These are phyloP conservation scores for Isaurus tuberculatus DNA, from an alignment of 92 coral and sea anemone genomes.

Conservation along the genomic window DNA sequence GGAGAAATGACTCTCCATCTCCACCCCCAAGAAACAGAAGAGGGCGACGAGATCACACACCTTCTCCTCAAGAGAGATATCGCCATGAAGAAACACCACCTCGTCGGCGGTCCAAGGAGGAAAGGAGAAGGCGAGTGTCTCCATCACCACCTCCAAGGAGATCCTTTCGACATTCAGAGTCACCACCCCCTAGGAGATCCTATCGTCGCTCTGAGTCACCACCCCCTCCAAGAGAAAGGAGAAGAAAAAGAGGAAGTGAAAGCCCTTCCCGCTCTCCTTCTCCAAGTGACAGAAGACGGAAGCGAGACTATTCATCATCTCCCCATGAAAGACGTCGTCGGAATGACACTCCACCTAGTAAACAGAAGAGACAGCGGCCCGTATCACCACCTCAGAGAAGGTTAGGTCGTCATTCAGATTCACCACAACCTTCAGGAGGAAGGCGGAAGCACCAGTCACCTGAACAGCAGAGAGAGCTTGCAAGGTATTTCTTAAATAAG, in stretches of 20 bases:
- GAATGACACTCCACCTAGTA: constrained; percentile 16
- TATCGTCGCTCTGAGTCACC: constrained; percentile 29
- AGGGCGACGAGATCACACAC: constrained; percentile 70
- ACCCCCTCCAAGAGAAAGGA: constrained; percentile 12
- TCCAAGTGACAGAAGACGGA: constrained; percentile 53
- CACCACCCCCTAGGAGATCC: constrained; percentile 20
- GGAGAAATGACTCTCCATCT: constrained; percentile 46
- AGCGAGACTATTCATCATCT: constrained; percentile 60
- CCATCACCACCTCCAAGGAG: constrained; percentile 10
- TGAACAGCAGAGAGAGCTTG: not conserved
- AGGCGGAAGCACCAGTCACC: constrained; percentile 26
- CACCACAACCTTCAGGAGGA: constrained; percentile 31
- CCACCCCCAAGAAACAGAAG: constrained; percentile 73
- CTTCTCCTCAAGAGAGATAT: constrained; percentile 69
- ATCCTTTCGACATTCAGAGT: constrained; percentile 2
- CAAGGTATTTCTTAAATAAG: constrained; percentile 2
- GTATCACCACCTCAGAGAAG: constrained; percentile 13
- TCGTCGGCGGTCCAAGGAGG: constrained; percentile 66
- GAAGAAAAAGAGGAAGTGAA: constrained; percentile 8
- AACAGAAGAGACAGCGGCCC: constrained; percentile 6
- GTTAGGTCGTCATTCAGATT: constrained; percentile 1
- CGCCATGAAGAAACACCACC: constrained; percentile 67
- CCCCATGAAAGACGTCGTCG: constrained; percentile 54
- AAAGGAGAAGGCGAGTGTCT: constrained; percentile 40
- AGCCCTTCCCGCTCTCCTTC: not conserved